These are phyloP conservation scores for Eurytoma adleriae DNA, from an alignment of 2,888 invertebrate genomes.

Conservation along the genomic window DNA sequence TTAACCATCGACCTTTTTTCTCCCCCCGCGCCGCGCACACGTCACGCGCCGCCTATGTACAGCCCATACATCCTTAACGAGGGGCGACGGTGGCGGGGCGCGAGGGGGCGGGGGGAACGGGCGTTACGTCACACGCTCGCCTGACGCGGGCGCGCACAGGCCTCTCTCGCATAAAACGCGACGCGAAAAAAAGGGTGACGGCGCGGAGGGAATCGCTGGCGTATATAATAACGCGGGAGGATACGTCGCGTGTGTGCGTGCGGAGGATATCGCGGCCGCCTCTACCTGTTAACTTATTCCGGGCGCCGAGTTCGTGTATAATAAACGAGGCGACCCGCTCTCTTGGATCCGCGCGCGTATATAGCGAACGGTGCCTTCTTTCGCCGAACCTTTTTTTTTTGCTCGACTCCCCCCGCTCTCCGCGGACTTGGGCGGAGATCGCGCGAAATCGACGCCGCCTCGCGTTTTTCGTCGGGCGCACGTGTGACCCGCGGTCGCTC, in stretches of 20 bases:
- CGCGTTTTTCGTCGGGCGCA: not conserved
- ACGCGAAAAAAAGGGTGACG: constrained; percentile 15
- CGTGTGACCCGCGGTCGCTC: not conserved
- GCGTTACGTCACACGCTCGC: constrained; percentile 45
- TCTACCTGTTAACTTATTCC: constrained; percentile 50
- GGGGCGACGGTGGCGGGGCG: not conserved
- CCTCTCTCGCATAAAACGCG: constrained; percentile 5
- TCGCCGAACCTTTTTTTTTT: not conserved
- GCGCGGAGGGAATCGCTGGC: constrained; percentile 4
- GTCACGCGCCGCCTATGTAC: constrained; percentile 25
- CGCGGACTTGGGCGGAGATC: not conserved
- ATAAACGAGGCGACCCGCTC: constrained; percentile 40
- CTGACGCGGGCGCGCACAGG: constrained; percentile 14
- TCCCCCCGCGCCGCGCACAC: constrained; percentile 12
- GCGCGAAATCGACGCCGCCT: not conserved
- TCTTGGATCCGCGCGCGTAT: not conserved
- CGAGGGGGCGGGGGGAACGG: not conserved
- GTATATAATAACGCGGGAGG: constrained; percentile 27
- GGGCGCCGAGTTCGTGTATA: constrained; percentile 36
- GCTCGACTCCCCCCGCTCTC: not conserved
- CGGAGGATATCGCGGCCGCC: not conserved
- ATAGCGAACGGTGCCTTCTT: not conserved
- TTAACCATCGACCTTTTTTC: constrained; percentile 33
- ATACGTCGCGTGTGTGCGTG: not conserved
- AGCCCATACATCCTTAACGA: constrained; percentile 44